These are phyloP conservation scores for Morus bassanus DNA, from an alignment of 2,797 vertebrate species.

Conservation along the genomic window DNA sequence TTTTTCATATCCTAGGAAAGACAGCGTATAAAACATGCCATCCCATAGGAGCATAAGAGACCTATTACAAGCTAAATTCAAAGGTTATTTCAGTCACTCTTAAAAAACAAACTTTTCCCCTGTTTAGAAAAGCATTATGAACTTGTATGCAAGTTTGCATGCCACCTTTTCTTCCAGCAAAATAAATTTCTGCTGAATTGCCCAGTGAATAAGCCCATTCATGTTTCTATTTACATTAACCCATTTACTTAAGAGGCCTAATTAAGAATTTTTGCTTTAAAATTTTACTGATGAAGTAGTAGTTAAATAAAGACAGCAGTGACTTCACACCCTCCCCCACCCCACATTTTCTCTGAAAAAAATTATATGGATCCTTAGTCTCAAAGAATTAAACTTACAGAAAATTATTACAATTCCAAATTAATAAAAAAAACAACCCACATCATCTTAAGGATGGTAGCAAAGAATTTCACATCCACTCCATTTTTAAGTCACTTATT, in stretches of 20 bases:
- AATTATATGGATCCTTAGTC: constrained; percentile 58
- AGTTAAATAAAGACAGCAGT: background rate
- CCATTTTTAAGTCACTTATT: constrained; percentile 39
- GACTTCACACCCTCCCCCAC: background rate
- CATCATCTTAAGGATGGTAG: background rate
- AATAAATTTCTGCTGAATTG: constrained; percentile 5
- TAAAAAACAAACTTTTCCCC: background rate
- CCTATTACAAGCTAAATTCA: constrained; percentile 15
- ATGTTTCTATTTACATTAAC: background rate
- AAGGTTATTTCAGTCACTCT: background rate
- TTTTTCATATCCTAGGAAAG: background rate
- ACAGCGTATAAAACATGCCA: constrained; percentile 53
- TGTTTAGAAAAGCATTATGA: constrained; percentile 21
- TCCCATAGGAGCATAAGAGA: constrained; percentile 12
- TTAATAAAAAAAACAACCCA: background rate
- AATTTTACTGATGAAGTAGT: background rate
- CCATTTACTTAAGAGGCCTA: background rate
- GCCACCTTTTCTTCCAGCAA: constrained; percentile 16
- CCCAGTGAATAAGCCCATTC: background rate
- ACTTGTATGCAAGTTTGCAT: constrained; percentile 15
- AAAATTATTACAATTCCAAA: constrained; percentile 27
- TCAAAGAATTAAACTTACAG: constrained; percentile 49
- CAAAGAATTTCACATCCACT: background rate
- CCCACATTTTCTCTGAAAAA: background rate
- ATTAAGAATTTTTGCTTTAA: background rate